Evolutionary conservation across 2,113 vertebrate species (phyloP), one percentile per base, ranked within the genome.

Genomic region (Dolichotis patagonum): DNA sequence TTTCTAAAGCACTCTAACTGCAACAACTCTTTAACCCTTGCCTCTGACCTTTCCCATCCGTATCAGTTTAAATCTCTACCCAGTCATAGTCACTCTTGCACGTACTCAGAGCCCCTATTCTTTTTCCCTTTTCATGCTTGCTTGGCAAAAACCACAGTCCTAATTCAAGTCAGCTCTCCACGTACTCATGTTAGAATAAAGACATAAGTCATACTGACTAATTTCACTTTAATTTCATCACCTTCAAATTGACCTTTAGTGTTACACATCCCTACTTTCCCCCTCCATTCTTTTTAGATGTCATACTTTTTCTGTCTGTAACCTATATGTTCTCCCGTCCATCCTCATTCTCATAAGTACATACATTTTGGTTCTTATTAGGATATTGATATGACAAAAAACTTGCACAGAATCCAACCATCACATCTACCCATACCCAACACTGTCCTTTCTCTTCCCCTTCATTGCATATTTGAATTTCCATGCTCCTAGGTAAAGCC

Each of bases 221-320:
- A 28, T 85, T 95, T 91, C 88, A 83, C 26, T 94, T 94, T 49
- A 46, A 92, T 81, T 75, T 62, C 38, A 75, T 75, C 85, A 92
- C 52, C 1, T 0, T 52, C 73, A 26, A 10, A 5, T 78, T 41
- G 32, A 54, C 20, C 82, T 38, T 85, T 77, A n/a, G 43, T 78
- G 24, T 54, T 69, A 8, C 46, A 69, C 91, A 83, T 78, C 63
- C 35, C 77, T 77, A 10, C n/a, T 41, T 88, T 62, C 14, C 24
- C 52, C 19, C 56, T 86, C 30, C 13, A 2, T 71, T 90, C 81
- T 73, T 63, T 90, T 43, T 49, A 58, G 63, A 88, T 88, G 73
- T 41, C 63, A 41, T 77, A 84, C 11, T 16, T 78, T 63, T 69
- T 92, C 60, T 95, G 26, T 91, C 43, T 94, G 41, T 82, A 83